Percentiles rank a stretch among this genome's conserved stretches.
These are phyloP conservation scores for Pelmatolapia mariae DNA, from an alignment of 2,113 vertebrate genomes.

Conservation along the genomic window DNA sequence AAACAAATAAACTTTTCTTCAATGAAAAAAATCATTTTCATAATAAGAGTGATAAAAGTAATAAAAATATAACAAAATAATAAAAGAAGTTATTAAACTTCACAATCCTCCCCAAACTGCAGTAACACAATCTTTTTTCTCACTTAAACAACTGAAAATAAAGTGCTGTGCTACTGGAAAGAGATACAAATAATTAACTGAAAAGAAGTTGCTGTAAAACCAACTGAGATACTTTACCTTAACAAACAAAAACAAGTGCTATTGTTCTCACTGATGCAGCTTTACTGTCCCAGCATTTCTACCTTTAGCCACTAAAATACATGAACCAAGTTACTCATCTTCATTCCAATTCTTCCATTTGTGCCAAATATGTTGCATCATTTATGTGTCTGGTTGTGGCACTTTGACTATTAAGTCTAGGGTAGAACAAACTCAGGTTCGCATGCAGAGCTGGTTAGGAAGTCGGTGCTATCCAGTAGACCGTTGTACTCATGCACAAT, in stretches of 20 bases:
- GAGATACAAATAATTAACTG: too few relatives aligned
- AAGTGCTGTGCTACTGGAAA: neutral
- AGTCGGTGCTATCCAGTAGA: slow-evolving; percentile 11
- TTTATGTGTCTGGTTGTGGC: neutral
- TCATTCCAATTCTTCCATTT: neutral
- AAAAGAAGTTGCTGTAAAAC: neutral
- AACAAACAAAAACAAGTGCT: neutral
- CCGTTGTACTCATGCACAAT: neutral
- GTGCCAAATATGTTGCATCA: neutral
- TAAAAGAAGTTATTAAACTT: neutral
- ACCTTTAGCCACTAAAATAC: neutral
- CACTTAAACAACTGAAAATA: neutral
- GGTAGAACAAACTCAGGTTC: slow-evolving; percentile 83
- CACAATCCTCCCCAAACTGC: neutral
- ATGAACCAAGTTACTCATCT: neutral
- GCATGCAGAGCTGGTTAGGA: slow-evolving; percentile 70
- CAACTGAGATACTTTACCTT: neutral
- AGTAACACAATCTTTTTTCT: neutral
- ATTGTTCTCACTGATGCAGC: neutral
- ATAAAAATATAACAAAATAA: neutral
- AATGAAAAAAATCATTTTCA: neutral
- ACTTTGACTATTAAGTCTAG: slow-evolving; percentile 61
- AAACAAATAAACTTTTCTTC: neutral
- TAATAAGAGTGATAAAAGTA: too few relatives aligned
- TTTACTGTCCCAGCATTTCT: neutral